Conservation (phyloP, 1,140 invertebrate genomes). For the Trichogramma pretiosum region DNA sequence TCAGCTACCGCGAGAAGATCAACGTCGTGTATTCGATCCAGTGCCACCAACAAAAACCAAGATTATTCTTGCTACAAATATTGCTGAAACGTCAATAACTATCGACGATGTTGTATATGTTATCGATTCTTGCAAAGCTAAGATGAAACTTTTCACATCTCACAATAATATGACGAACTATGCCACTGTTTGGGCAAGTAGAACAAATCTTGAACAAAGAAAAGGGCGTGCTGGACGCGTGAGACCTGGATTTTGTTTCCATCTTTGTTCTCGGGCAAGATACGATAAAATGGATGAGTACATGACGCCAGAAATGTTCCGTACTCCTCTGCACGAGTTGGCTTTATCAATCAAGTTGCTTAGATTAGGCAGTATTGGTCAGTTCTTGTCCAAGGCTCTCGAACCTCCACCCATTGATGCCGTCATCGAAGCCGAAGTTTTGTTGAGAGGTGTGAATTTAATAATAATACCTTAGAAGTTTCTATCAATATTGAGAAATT, state of each 20-base stretch:
- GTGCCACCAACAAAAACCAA: constrained; percentile 66
- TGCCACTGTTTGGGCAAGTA: constrained; percentile 86
- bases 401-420: constrained; percentile 90
- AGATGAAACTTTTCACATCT: constrained; percentile 90
- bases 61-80: constrained; percentile 84
- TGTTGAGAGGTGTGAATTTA: constrained; percentile 44
- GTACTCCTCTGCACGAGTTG: constrained; percentile 87
- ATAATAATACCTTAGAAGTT: no score
- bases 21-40: constrained; percentile 75
- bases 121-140: constrained; percentile 89
- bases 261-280: constrained; percentile 69
- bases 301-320: constrained; percentile 90
- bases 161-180: constrained; percentile 95
- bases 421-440: constrained; percentile 81
- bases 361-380: constrained; percentile 79
- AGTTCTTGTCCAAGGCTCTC: constrained; percentile 88
- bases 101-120: constrained; percentile 96
- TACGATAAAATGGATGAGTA: constrained; percentile 77
- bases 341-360: constrained; percentile 78
- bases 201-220: constrained; percentile 83
- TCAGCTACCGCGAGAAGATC: constrained; percentile 82
- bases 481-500: neutral
- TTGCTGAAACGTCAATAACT: constrained; percentile 90
- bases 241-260: constrained; percentile 79
- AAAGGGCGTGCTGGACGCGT: constrained; percentile 87